phyloP scores from a whole-genome alignment of 2,113 vertebrate genomes.

The Cephalopterus ornatus region DNA sequence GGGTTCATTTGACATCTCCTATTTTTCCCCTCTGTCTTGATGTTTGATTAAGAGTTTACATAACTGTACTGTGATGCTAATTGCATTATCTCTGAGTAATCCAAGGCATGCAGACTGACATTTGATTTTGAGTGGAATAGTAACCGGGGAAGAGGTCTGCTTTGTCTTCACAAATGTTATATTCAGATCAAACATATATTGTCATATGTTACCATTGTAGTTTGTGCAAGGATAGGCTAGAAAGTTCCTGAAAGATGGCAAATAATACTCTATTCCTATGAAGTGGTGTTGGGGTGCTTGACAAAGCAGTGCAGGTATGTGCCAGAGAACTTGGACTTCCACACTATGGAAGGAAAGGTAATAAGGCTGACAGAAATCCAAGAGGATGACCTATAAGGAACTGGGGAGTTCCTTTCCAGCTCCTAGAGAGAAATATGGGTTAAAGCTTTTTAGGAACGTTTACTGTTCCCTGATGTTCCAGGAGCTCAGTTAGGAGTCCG shows the following conservation, averaged over 20 bases:
- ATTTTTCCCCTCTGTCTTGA: neutral
- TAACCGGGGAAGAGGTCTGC: neutral
- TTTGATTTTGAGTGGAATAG: neutral
- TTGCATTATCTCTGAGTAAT: neutral
- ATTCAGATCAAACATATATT: neutral
- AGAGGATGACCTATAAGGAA: neutral
- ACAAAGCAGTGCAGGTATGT: neutral
- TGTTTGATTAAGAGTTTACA: neutral
- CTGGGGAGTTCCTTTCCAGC: neutral
- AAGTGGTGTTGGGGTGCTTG: neutral
- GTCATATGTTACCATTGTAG: neutral
- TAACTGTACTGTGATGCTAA: neutral
- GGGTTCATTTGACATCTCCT: neutral
- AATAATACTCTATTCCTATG: neutral
- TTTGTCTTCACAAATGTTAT: neutral
- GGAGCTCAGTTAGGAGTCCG: neutral
- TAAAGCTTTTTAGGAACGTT: neutral
- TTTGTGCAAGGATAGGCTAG: neutral
- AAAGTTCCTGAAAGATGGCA: neutral
- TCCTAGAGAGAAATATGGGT: neutral
- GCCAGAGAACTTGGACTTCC: neutral
- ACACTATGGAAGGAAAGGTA: neutral
- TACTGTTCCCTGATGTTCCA: neutral
- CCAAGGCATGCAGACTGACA: neutral
- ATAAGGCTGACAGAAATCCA: neutral